Evolutionary conservation across 2,797 vertebrate genomes (phyloP), one percentile per base, ranked within the genome.

Genomic region (Danio choprae): DNA sequence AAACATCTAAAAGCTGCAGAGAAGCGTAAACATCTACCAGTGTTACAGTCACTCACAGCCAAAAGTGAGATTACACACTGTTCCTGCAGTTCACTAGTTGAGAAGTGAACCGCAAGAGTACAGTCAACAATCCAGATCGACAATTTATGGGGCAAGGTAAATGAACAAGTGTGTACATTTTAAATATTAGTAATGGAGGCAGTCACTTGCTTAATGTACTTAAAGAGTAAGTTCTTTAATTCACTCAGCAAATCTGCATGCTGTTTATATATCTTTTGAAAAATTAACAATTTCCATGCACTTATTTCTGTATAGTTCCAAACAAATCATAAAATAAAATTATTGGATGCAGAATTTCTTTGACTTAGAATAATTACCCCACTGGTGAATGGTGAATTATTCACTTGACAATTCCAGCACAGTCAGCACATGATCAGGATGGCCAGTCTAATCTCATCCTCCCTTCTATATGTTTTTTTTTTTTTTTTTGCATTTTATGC

Each of bases 341-440:
- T 58, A 5, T 36, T 13, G 6, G 22, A 5, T 48, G 29, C 36
- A 63, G 7, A 40, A 9, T 40, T 36, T 13, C 7, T 62, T 62
- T 70, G 1, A 41, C n/a, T 48, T 18, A 13, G 60, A 29, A 38
- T 41, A n/a, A 53, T 20, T 48, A 18, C 13, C 44, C 8, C 43
- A 38, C 13, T 18, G 59, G 38, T 53, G 22, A 65, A 6, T n/a
- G 7, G n/a, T n/a, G 29, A 29, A 29, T 29, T 29, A 29, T 89
- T 94, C 92, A 94, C 91, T 95, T 95, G 93, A 95, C 94, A 94
- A 93, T 91, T 90, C 93, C 91, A 93, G 92, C 90, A 91, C 93
- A 93, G 93, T 91, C 87, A 91, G 90, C 93, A 3, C 29, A 29
- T 29, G 29, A 29, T 1, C 95, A 94, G 92, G 93, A 94, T 94